Conservation (phyloP, 2,888 invertebrate genomes). For the Stratiomys singularior region DNA sequence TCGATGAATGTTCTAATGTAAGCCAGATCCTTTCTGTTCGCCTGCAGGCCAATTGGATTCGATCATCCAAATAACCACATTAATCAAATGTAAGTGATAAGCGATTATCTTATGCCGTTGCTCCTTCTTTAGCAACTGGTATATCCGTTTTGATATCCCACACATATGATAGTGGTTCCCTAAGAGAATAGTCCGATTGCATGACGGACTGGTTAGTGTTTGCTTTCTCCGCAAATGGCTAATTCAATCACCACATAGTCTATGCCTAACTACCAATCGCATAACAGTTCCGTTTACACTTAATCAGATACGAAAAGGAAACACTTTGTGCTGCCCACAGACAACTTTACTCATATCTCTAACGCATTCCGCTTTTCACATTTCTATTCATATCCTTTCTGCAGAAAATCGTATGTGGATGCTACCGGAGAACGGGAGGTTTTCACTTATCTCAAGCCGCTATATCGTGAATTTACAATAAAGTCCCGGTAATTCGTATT, state of each 20-base stretch:
- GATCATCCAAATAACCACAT: constrained; percentile 58
- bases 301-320: constrained; percentile 56
- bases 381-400: background rate
- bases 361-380: background rate
- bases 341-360: constrained; percentile 45
- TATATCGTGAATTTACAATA: no score
- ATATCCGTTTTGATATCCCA: background rate
- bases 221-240: constrained; percentile 59
- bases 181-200: background rate
- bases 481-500: no score
- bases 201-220: constrained; percentile 24
- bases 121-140: constrained; percentile 24
- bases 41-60: constrained; percentile 53
- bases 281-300: constrained; percentile 56
- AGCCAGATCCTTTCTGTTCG: background rate
- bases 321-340: constrained; percentile 56
- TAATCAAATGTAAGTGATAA: constrained; percentile 56
- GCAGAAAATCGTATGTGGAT: background rate
- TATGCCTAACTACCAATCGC: constrained; percentile 5
- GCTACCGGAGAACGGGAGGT: background rate
- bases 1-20: no score
- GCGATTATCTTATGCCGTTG: constrained; percentile 20
- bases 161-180: background rate
- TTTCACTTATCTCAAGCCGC: no score
- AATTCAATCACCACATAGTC: constrained; percentile 60